Conservation (phyloP, 2,797 vertebrate species). For the Alcedo atthis region DNA sequence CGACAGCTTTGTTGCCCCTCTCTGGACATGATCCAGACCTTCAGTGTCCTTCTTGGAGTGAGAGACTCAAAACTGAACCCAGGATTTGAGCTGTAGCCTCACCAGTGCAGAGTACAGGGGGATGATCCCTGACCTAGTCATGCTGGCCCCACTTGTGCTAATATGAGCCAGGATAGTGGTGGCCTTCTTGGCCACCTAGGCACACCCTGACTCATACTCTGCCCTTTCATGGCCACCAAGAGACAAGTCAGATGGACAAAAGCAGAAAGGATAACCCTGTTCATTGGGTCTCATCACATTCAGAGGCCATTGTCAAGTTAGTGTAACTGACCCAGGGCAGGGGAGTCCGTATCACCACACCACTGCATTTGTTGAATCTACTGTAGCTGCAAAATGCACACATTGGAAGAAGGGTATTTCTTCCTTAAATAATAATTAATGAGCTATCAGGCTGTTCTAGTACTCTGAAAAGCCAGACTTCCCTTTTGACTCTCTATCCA, state of each 20-base stretch:
- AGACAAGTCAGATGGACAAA: background rate
- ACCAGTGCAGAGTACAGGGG: background rate
- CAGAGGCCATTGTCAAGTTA: background rate
- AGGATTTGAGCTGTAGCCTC: no score
- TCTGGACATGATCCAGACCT: background rate
- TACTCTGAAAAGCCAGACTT: background rate
- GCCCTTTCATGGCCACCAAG: background rate
- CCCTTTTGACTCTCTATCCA: background rate
- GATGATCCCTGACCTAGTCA: background rate
- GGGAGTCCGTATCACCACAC: no score
- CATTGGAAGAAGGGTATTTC: background rate
- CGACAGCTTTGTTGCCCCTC: background rate
- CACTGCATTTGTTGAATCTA: background rate
- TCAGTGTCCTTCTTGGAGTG: background rate
- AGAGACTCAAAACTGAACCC: background rate
- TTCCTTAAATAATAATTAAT: background rate
- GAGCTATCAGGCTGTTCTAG: background rate
- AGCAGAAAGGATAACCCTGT: background rate
- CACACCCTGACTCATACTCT: background rate
- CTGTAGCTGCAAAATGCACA: background rate
- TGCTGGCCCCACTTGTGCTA: background rate
- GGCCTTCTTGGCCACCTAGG: background rate
- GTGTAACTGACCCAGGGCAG: no score
- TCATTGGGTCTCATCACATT: accelerated
- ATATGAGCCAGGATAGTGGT: background rate